These are phyloP conservation scores for Anticlea derivata DNA, from an alignment of 2,888 invertebrate species.

Conservation along the genomic window DNA sequence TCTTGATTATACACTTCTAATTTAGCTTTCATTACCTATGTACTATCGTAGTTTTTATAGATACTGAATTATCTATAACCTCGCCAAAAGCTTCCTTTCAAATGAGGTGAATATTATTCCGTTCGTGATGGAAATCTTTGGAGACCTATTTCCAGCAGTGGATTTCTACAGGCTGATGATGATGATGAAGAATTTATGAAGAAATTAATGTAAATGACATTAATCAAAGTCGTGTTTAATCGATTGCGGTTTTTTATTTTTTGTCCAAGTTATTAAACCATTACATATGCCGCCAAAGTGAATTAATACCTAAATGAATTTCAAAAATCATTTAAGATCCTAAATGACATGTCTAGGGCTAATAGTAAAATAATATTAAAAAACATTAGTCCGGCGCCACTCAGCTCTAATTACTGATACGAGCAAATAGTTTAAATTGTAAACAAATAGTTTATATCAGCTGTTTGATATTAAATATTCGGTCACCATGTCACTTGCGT, in stretches of 20 bases:
- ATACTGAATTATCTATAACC: too few relatives aligned
- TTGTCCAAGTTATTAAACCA: not conserved
- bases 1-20: too few relatives aligned
- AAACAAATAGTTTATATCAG: conserved; percentile 19
- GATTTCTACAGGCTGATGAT: too few relatives aligned
- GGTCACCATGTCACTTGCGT: conserved; percentile 12
- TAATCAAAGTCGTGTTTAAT: too few relatives aligned
- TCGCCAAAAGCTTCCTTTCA: too few relatives aligned
- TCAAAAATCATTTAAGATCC: conserved; percentile 8
- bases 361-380: conserved; percentile 40
- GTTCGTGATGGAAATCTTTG: too few relatives aligned
- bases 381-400: conserved; percentile 47
- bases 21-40: too few relatives aligned
- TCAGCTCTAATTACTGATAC: conserved; percentile 12
- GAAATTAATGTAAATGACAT: too few relatives aligned
- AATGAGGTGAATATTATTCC: too few relatives aligned
- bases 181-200: too few relatives aligned
- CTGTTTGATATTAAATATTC: conserved; percentile 19
- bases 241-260: not conserved
- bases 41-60: too few relatives aligned
- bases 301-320: not conserved
- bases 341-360: conserved; percentile 1
- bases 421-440: conserved; percentile 13
- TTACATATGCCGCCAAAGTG: conserved; percentile 3
- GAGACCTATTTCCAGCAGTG: too few relatives aligned